These are phyloP conservation scores for Opisthocomus hoazin DNA, from an alignment of 2,113 vertebrate genomes.

Conservation along the genomic window DNA sequence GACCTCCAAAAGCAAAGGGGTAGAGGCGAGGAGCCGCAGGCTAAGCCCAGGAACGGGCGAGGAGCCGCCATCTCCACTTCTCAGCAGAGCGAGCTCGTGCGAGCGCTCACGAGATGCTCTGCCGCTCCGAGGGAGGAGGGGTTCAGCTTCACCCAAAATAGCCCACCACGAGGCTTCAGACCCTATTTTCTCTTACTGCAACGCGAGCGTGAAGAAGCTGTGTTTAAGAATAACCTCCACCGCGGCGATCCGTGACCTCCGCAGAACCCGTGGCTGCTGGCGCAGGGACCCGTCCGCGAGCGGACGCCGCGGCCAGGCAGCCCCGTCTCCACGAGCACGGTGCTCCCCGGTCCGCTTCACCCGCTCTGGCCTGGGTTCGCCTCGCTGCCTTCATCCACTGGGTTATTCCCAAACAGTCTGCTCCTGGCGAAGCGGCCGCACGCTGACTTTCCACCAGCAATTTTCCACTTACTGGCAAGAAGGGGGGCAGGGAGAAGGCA, in stretches of 20 bases:
- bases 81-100: fast-evolving
- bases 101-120: fast-evolving
- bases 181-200: fast-evolving
- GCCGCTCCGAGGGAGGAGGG: fast-evolving
- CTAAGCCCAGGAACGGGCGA: not conserved
- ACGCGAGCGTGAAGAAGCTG: fast-evolving
- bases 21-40: fast-evolving
- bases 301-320: not conserved
- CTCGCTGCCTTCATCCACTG: fast-evolving
- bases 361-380: fast-evolving
- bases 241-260: fast-evolving
- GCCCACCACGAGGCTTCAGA: not conserved
- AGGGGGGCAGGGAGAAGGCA: fast-evolving
- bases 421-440: not conserved
- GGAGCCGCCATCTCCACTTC: fast-evolving
- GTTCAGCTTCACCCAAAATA: fast-evolving
- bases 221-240: not conserved
- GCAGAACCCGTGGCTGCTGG: not conserved
- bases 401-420: fast-evolving
- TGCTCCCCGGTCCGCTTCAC: not conserved
- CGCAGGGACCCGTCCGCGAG: fast-evolving
- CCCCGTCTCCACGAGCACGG: not conserved
- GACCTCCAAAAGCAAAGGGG: fast-evolving
- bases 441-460: not conserved
- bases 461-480: not conserved